Evolutionary conservation across 2,888 invertebrate species (phyloP).

Genomic region (Tuta absoluta): DNA sequence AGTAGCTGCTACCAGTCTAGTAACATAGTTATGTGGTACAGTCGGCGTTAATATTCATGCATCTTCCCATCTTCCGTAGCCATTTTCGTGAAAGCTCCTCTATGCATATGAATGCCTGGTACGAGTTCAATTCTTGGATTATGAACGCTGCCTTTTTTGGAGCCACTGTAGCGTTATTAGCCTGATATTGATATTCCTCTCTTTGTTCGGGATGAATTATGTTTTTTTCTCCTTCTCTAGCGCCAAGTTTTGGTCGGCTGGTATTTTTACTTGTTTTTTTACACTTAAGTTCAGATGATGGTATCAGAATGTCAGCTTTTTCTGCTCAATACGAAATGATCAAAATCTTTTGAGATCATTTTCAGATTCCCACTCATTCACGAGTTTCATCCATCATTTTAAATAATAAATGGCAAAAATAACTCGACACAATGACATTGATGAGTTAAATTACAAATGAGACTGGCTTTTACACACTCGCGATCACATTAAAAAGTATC

Average conservation of each 20-base stretch:
- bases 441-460: slow-evolving; percentile 4
- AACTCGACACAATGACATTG: slow-evolving; percentile 4
- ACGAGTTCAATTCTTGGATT: slow-evolving; percentile 68
- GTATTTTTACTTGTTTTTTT: background rate
- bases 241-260: background rate
- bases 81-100: slow-evolving; percentile 78
- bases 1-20: slow-evolving; percentile 49
- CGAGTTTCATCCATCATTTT: background rate
- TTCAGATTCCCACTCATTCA: background rate
- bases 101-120: slow-evolving; percentile 79
- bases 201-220: slow-evolving; percentile 11
- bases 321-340: background rate
- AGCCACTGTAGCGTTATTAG: slow-evolving; percentile 6
- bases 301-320: too few relatives aligned
- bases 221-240: background rate
- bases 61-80: slow-evolving; percentile 73
- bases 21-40: slow-evolving; percentile 77
- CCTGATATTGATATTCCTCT: background rate
- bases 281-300: too few relatives aligned
- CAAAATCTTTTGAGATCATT: background rate
- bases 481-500: background rate
- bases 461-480: background rate
- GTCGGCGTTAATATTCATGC: slow-evolving; percentile 79
- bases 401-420: background rate
- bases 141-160: slow-evolving; percentile 54